These are phyloP conservation scores for Beroe forskalii DNA, from an alignment of 37 sponge, comb jelly and placozoan genomes.

Conservation along the genomic window DNA sequence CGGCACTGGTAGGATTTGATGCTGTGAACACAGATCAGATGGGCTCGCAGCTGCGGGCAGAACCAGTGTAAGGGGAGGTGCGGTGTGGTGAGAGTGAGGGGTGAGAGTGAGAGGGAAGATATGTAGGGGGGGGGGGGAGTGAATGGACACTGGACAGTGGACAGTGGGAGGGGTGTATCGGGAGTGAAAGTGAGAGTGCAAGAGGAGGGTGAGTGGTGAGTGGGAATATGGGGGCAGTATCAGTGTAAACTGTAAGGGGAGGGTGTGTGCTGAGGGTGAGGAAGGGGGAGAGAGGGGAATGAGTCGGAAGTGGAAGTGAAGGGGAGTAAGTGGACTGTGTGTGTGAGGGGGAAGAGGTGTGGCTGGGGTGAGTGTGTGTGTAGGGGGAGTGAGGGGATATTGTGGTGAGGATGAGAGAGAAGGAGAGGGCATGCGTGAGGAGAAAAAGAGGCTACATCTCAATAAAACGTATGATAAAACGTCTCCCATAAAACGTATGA, in stretches of 20 bases:
- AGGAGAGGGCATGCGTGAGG: neutral
- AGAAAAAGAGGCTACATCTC: neutral
- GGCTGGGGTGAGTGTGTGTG: neutral
- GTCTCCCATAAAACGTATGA: no score
- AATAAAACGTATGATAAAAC: no score
- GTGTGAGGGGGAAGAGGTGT: neutral
- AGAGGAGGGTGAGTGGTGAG: neutral
- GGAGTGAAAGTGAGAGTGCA: no score
- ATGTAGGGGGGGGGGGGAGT: neutral
- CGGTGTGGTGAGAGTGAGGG: neutral
- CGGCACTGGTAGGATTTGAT: constrained; percentile 66
- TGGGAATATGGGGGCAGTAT: neutral
- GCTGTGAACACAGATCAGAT: constrained; percentile 59
- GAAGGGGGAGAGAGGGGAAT: neutral
- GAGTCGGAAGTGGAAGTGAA: neutral
- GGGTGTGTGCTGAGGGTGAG: neutral
- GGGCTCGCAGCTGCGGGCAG: constrained; percentile 56
- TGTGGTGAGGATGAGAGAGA: neutral
- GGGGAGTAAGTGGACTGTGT: neutral
- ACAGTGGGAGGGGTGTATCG: no score
- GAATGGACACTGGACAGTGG: neutral
- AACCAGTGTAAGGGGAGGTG: neutral
- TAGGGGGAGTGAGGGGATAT: neutral
- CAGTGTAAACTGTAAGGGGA: neutral
- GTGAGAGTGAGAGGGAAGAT: neutral